Evolutionary conservation across 2,113 vertebrate species (phyloP).

Genomic region (Mirounga angustirostris): DNA sequence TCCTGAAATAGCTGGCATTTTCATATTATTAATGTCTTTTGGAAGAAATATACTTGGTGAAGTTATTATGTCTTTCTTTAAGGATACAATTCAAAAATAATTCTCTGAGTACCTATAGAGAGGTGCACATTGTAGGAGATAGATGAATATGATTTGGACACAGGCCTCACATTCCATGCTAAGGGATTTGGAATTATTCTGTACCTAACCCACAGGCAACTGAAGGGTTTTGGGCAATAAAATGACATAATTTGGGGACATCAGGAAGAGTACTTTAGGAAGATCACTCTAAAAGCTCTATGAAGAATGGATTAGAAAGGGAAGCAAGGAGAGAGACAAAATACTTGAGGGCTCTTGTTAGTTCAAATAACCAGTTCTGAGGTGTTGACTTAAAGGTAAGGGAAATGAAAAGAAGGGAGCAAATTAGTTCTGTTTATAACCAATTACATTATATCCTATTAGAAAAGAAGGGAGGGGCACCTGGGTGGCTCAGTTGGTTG

Average conservation of each 20-base stretch:
- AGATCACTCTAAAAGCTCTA: not conserved
- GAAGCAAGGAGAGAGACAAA: not conserved
- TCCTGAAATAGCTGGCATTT: not conserved
- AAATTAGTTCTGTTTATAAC: not conserved
- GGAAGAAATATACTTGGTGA: not conserved
- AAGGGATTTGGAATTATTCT: conserved; percentile 16
- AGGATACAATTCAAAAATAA: conserved; percentile 15
- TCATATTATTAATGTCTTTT: not conserved
- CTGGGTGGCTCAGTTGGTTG: too few relatives aligned
- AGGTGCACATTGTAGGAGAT: not conserved
- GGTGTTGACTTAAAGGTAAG: not conserved
- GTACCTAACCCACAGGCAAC: not conserved
- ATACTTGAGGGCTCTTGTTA: not conserved
- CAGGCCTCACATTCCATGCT: not conserved
- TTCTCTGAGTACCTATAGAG: not conserved
- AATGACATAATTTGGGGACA: not conserved
- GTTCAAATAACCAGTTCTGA: conserved; percentile 12
- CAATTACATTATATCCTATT: not conserved
- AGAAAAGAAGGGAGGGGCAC: not conserved
- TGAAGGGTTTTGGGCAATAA: not conserved
- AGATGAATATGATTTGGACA: not conserved
- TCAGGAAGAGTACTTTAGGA: not conserved
- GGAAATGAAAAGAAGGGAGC: not conserved
- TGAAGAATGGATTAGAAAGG: not conserved
- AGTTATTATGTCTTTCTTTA: conserved; percentile 5